Conservation (phyloP, 1,140 invertebrate genomes). For the Diuraphis noxia region DNA sequence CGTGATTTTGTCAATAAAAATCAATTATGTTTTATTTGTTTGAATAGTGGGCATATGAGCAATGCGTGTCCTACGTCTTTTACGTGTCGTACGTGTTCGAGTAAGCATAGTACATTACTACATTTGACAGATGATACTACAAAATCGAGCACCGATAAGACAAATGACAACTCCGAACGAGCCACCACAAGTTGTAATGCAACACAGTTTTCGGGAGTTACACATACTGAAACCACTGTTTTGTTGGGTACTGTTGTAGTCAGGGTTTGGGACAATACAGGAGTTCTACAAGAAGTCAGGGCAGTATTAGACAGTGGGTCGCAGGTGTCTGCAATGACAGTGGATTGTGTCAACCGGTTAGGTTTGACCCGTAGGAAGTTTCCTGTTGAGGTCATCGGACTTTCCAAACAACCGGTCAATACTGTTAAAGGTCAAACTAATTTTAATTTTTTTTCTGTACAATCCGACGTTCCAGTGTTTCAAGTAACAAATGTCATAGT, state of each 20-base stretch:
- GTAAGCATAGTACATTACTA: slow-evolving; percentile 9
- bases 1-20: not conserved
- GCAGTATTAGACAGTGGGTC: not conserved
- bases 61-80: not conserved
- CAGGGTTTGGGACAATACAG: not conserved
- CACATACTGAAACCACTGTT: not conserved
- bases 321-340: not conserved
- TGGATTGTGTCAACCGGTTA: not conserved
- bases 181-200: not conserved
- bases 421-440: not conserved
- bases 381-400: not conserved
- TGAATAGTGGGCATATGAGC: not conserved
- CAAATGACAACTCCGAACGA: too few relatives aligned
- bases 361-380: not conserved
- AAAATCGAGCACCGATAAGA: not conserved
- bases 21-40: slow-evolving; percentile 14
- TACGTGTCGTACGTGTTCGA: not conserved
- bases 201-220: not conserved
- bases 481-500: not conserved
- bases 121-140: not conserved
- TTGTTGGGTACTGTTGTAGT: not conserved
- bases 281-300: not conserved
- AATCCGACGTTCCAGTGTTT: not conserved
- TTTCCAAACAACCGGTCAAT: not conserved
- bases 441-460: not conserved